phyloP scores from a whole-genome alignment of 2,888 invertebrate genomes.

The Rhopalosiphum nymphaeae region DNA sequence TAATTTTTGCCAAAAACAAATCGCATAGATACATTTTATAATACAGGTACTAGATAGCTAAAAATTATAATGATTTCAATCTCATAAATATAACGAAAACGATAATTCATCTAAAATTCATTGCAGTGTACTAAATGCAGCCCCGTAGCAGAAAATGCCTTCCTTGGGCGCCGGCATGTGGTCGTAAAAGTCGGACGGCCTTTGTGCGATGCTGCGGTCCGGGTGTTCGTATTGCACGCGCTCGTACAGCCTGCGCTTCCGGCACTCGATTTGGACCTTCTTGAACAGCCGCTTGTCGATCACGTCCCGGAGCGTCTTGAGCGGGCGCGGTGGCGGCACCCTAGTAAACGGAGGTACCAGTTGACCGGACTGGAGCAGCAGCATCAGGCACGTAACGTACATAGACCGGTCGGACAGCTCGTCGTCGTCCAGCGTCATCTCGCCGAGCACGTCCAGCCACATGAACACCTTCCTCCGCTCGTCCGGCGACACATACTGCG shows the following conservation, averaged over 20 bases:
- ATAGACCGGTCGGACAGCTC: constrained; percentile 40
- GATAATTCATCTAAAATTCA: background rate
- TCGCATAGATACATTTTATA: no score
- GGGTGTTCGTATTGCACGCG: background rate
- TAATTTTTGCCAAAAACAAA: no score
- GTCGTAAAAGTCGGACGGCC: background rate
- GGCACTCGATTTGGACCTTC: constrained; percentile 34
- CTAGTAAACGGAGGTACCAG: constrained; percentile 47
- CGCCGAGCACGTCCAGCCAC: constrained; percentile 37
- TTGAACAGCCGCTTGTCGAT: constrained; percentile 28
- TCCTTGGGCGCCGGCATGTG: constrained; percentile 26
- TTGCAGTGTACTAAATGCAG: constrained; percentile 4
- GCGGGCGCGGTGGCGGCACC: background rate
- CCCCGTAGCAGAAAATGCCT: constrained; percentile 42
- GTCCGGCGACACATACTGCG: constrained; percentile 44
- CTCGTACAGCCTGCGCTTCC: constrained; percentile 19
- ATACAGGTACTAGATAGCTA: no score
- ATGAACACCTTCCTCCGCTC: constrained; percentile 28
- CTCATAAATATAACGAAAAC: no score
- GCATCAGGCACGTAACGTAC: constrained; percentile 42
- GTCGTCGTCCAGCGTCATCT: constrained; percentile 39
- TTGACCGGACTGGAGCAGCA: constrained; percentile 37
- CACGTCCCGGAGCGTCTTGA: constrained; percentile 5
- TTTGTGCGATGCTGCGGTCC: constrained; percentile 1
- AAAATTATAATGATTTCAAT: no score